Evolutionary conservation across 2,113 vertebrate species (phyloP).

Genomic region (Henicopernis longicauda): DNA sequence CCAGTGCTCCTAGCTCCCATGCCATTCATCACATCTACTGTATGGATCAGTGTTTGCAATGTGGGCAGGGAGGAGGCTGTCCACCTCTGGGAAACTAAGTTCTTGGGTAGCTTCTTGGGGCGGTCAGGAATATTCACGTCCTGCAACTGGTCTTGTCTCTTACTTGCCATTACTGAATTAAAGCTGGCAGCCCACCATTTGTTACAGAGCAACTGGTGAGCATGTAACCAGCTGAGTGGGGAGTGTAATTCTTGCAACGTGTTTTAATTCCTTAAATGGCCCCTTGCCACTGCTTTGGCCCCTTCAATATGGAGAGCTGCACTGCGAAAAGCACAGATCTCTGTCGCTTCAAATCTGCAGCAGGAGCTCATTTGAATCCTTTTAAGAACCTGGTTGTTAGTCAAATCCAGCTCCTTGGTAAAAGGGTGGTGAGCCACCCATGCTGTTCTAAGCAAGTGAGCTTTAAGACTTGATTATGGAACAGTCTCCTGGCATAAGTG

Average conservation of each 20-base stretch:
- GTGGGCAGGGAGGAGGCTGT: not conserved
- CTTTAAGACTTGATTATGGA: conserved; percentile 18
- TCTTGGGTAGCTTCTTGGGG: not conserved
- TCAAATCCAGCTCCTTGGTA: not conserved
- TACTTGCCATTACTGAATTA: not conserved
- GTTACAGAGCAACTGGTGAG: not conserved
- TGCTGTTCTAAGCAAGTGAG: conserved; percentile 15
- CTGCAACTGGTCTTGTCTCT: not conserved
- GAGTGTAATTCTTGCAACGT: not conserved
- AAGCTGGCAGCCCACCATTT: not conserved
- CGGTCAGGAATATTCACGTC: not conserved
- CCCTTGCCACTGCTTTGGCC: not conserved
- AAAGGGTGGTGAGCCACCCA: conserved; percentile 13
- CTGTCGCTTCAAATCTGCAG: not conserved
- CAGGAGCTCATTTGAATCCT: not conserved
- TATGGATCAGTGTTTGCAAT: fast-evolving
- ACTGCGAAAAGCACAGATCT: not conserved
- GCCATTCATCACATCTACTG: fast-evolving
- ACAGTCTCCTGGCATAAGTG: not conserved
- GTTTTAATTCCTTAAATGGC: not conserved
- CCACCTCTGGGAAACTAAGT: fast-evolving
- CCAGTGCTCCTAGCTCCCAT: not conserved
- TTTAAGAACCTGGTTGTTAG: conserved; percentile 11
- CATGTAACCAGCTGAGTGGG: not conserved
- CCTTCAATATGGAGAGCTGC: not conserved